Base-by-base conservation (phyloP, 2,888 invertebrate species). In the Pollenia angustigena region DNA sequence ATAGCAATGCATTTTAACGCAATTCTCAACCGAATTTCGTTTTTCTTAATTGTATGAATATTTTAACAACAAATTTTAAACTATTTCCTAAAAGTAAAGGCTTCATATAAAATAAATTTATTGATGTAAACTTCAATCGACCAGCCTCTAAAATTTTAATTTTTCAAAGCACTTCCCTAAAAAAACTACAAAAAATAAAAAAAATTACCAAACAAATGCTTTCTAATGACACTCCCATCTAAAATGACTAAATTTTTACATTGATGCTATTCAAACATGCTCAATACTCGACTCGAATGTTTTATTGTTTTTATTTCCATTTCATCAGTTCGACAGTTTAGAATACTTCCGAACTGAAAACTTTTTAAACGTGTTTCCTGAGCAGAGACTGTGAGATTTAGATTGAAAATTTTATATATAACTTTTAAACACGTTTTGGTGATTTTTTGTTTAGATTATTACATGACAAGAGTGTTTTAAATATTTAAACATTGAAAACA, bases 331-430 rank as follows among this genome's bases (percentile, higher is more conserved):
- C 18, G 50, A 69, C 42, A 60, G 52, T 50, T 58, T 60, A 60
- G 23, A 44, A 12, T 16, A 74, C 58, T 81, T 81, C 50, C 81
- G 66, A 74, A 58, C 54, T 50, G 56, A 74, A 72, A 32, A 74
- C 50, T 58, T 11, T 18, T 66, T 42, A 74, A 74, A 74, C 66
- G 16, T 58, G 66, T 66, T 74, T 81, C 81, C 72, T 56, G 81
- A 56, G 23, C 11, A 58, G 2, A 66, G 48, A 32, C 46, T 54
- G 64, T 54, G 44, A 46, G 11, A 52, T 44, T 66, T 76, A 2
- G 18, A 16, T 18, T n/a, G 8, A 16, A 23, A 62, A 48, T n/a
- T 42, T 16, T 44, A 1, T 2, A 32, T 68, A 16, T 14, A 42
- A 79, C 4, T 68, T 76, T 48, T 12, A 46, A 56, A 32, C 78